Evolutionary conservation across 2,888 invertebrate genomes (phyloP).

Genomic region (Omphaloscelis lunosa): DNA sequence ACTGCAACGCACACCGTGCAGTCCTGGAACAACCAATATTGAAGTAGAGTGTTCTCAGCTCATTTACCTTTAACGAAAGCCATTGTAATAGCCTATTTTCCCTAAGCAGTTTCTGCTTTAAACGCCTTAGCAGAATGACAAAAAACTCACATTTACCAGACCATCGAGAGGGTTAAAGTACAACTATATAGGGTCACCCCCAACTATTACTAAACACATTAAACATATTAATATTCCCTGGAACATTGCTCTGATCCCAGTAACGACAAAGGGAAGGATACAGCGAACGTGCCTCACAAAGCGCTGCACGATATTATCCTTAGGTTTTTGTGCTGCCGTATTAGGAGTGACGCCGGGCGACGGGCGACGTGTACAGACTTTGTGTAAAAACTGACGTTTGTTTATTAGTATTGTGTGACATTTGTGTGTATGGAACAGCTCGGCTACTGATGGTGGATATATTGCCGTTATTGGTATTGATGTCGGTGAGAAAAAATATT

Average conservation of each 20-base stretch:
- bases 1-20: neutral
- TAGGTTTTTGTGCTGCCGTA: conserved; percentile 78
- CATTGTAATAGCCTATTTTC: neutral
- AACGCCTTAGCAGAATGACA: neutral
- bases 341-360: conserved; percentile 78
- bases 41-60: neutral
- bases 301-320: conserved; percentile 84
- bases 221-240: conserved; percentile 67
- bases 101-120: neutral
- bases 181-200: conserved; percentile 56
- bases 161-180: conserved; percentile 54
- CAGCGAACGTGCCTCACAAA: conserved; percentile 87
- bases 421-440: conserved; percentile 43
- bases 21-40: neutral
- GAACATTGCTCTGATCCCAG: conserved; percentile 60
- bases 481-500: neutral
- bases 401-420: conserved; percentile 59
- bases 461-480: conserved; percentile 9
- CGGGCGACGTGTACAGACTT: conserved; percentile 71
- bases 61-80: neutral
- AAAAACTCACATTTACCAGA: neutral
- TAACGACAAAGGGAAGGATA: conserved; percentile 87
- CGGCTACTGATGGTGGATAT: conserved; percentile 30
- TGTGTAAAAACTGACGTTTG: conserved; percentile 71
- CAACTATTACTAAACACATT: conserved; percentile 56